phyloP scores from a whole-genome alignment of 2,113 vertebrate genomes.

The Gallinago media region DNA sequence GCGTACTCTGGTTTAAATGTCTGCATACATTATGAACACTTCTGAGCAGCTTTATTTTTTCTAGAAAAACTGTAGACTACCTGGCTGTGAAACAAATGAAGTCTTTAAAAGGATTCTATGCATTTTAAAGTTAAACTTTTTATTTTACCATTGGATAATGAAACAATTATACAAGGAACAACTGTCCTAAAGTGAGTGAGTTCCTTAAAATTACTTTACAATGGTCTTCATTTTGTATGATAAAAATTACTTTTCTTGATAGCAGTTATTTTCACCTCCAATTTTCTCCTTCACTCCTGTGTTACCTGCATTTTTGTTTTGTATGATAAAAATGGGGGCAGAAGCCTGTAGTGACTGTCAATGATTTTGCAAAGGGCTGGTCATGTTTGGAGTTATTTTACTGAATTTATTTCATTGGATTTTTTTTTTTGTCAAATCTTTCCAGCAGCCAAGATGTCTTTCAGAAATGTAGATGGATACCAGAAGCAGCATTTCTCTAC shows the following conservation, averaged over 20 bases:
- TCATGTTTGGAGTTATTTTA: conserved; percentile 43
- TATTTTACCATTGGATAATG: conserved; percentile 28
- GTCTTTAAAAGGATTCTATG: conserved; percentile 39
- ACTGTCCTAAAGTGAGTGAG: conserved; percentile 43
- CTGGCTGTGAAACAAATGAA: conserved; percentile 26
- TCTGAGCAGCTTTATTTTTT: conserved; percentile 58
- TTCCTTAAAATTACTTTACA: conserved; percentile 24
- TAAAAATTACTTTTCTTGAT: neutral
- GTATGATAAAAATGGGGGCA: conserved; percentile 36
- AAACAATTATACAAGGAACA: conserved; percentile 33
- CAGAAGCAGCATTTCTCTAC: conserved; percentile 63
- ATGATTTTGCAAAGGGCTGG: conserved; percentile 56
- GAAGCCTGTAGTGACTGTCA: conserved; percentile 1
- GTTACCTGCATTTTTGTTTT: conserved; percentile 17
- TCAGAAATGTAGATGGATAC: conserved; percentile 49
- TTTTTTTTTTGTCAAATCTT: neutral
- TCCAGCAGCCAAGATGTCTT: conserved; percentile 50
- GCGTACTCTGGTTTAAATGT: conserved; percentile 29
- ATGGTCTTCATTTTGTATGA: conserved; percentile 45
- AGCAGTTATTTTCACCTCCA: conserved; percentile 6
- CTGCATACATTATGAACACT: neutral
- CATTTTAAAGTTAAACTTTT: conserved; percentile 58
- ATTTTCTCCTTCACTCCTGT: neutral
- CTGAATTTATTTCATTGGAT: neutral
- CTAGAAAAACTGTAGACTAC: conserved; percentile 47